These are phyloP conservation scores for Proteles cristata DNA, from an alignment of 2,113 vertebrate species.

Conservation along the genomic window DNA sequence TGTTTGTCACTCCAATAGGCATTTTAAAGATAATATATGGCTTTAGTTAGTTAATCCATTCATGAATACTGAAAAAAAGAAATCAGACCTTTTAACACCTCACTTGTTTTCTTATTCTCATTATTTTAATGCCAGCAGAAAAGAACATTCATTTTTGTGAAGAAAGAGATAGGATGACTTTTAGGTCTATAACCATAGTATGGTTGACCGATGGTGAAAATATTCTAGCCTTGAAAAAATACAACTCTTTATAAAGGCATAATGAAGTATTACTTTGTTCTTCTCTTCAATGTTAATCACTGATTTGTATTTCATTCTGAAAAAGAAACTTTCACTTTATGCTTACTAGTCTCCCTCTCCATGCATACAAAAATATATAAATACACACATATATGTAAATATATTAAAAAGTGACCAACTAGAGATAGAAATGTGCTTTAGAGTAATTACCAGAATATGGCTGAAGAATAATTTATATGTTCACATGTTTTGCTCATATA, in stretches of 20 bases:
- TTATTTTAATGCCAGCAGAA: conserved; percentile 62
- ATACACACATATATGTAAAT: neutral
- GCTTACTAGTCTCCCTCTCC: neutral
- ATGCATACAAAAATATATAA: neutral
- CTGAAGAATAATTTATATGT: neutral
- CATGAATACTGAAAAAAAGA: conserved; percentile 62
- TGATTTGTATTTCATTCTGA: conserved; percentile 32
- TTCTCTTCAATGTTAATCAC: conserved; percentile 26
- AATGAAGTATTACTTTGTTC: conserved; percentile 52
- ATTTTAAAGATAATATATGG: conserved; percentile 73
- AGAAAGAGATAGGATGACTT: conserved; percentile 58
- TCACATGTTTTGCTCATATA: neutral
- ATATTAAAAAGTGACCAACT: conserved; percentile 1
- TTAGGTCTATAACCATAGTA: conserved; percentile 57
- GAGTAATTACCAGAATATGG: conserved; percentile 2
- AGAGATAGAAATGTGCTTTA: conserved; percentile 1
- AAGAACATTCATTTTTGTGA: conserved; percentile 66
- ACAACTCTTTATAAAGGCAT: conserved; percentile 28
- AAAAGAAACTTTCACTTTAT: conserved; percentile 2
- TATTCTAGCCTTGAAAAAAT: conserved; percentile 66
- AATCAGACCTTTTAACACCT: conserved; percentile 74
- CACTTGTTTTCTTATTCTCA: conserved; percentile 61
- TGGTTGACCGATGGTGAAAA: conserved; percentile 70
- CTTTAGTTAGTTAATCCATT: conserved; percentile 76
- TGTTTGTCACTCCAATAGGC: conserved; percentile 66